Percentiles rank a stretch among this genome's conserved stretches.
Evolutionary conservation across 2,113 vertebrate genomes (phyloP).

Genomic region (Malurus alboscapulatus): DNA sequence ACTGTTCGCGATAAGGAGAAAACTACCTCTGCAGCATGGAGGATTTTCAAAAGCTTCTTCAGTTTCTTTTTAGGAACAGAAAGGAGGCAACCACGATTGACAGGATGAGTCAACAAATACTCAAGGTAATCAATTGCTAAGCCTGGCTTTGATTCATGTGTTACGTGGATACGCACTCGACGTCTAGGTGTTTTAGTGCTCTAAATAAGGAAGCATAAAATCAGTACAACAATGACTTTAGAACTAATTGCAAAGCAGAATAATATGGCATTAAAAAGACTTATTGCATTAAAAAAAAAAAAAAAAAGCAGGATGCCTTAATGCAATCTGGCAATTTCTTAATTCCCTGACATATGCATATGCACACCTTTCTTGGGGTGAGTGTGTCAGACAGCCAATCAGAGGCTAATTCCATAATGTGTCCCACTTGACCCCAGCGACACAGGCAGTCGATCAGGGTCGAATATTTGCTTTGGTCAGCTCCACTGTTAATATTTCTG

Average conservation of each 20-base stretch:
- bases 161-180: constrained; percentile 78
- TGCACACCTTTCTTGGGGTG: constrained; percentile 69
- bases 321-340: background rate
- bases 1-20: background rate
- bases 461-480: constrained; percentile 71
- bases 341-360: background rate
- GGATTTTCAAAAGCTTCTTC: constrained; percentile 77
- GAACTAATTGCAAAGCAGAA: background rate
- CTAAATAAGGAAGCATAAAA: constrained; percentile 52
- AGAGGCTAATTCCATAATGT: constrained; percentile 81
- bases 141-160: constrained; percentile 78
- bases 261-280: background rate
- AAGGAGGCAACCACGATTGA: constrained; percentile 79
- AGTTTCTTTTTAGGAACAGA: constrained; percentile 74
- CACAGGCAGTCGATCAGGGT: constrained; percentile 89
- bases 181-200: constrained; percentile 23
- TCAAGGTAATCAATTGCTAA: constrained; percentile 87
- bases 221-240: background rate
- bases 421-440: constrained; percentile 85
- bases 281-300: background rate
- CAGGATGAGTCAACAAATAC: constrained; percentile 79
- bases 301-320: background rate
- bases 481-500: constrained; percentile 74
- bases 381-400: constrained; percentile 83
- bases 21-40: constrained; percentile 82